Percentiles rank a stretch among this genome's conserved stretches.
These are phyloP conservation scores for Python bivittatus DNA, from an alignment of 2,113 vertebrate genomes.

Conservation along the genomic window DNA sequence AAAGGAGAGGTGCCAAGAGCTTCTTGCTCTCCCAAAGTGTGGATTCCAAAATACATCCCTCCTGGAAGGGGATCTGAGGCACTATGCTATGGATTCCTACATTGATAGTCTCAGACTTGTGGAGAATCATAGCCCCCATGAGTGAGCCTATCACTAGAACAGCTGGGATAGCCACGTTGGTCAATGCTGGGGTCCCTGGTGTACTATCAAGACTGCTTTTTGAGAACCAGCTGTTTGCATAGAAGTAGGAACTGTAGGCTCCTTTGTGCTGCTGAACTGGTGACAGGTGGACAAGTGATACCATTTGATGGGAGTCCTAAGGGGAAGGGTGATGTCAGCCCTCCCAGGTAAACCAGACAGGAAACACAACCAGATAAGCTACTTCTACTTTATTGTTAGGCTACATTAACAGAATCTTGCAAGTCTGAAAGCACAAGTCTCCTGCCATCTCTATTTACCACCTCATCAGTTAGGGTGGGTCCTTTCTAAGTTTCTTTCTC, in stretches of 20 bases:
- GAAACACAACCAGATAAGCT: too few species aligned
- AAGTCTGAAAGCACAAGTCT: too few species aligned
- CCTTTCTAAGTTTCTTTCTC: too few species aligned
- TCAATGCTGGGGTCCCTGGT: background rate
- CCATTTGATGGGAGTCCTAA: background rate
- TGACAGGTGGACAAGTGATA: background rate
- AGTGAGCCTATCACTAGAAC: background rate
- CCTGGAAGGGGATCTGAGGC: background rate
- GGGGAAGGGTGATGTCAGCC: background rate
- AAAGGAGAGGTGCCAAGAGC: background rate
- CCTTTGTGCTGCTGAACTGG: background rate
- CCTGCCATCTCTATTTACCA: too few species aligned
- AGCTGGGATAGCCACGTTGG: background rate
- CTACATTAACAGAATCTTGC: too few species aligned
- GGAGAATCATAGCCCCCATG: background rate
- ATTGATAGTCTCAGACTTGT: background rate
- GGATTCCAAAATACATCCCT: background rate
- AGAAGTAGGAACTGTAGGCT: background rate
- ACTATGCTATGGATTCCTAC: background rate
- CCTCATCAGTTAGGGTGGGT: too few species aligned
- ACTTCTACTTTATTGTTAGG: too few species aligned
- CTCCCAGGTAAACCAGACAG: too few species aligned
- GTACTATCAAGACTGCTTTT: background rate
- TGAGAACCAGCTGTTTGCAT: background rate
- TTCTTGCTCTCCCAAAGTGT: background rate